Conservation (phyloP, 2,113 vertebrate genomes). For the Paramisgurnus dabryanus region DNA sequence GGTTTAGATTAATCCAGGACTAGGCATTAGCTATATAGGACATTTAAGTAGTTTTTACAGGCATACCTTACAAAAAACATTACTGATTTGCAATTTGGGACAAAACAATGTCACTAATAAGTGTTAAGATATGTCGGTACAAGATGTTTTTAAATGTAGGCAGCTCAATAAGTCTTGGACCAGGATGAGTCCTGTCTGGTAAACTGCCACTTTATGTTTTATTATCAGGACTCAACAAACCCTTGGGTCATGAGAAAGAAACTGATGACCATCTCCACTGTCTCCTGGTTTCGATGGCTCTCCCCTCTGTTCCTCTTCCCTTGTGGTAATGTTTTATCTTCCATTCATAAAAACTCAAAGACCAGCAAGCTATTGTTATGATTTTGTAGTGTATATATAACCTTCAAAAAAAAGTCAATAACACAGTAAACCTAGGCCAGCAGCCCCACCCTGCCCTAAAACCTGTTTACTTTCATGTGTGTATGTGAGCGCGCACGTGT, state of each 20-base stretch:
- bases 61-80: too few species aligned
- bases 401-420: constrained; percentile 2
- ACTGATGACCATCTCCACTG: background rate
- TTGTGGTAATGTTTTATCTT: constrained; percentile 21
- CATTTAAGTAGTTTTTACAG: too few species aligned
- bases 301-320: background rate
- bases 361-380: constrained; percentile 8
- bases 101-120: too few species aligned
- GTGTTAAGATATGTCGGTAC: too few species aligned
- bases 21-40: too few species aligned
- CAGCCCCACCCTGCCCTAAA: constrained; percentile 36
- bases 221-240: background rate
- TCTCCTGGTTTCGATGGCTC: constrained; percentile 22
- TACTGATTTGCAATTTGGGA: too few species aligned
- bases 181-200: too few species aligned
- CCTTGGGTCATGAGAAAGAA: constrained; percentile 14
- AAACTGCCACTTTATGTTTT: too few species aligned
- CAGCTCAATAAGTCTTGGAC: too few species aligned
- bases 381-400: constrained; percentile 15
- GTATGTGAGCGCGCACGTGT: background rate
- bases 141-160: too few species aligned
- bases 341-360: constrained; percentile 17
- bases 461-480: constrained; percentile 33
- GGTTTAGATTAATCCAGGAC: too few species aligned
- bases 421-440: constrained; percentile 27